Conservation (phyloP, 2,888 invertebrate genomes). For the Creontiades dilutus region DNA sequence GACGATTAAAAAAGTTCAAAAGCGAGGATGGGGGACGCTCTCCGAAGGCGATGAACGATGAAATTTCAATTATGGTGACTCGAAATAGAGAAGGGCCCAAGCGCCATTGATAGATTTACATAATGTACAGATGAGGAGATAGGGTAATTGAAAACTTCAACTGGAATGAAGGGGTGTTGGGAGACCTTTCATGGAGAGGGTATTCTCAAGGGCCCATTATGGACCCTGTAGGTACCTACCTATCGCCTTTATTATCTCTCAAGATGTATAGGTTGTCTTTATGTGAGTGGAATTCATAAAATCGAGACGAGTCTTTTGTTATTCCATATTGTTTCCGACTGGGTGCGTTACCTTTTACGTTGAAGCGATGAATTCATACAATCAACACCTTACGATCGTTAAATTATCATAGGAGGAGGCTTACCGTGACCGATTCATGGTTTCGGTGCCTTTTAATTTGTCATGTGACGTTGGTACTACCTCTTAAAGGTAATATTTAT, state of each 20-base stretch:
- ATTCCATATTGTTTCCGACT: conserved; percentile 3
- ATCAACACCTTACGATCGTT: background rate
- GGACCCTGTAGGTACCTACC: background rate
- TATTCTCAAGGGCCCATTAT: background rate
- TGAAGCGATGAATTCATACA: background rate
- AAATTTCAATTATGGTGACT: conserved; percentile 59
- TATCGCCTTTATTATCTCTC: conserved; percentile 26
- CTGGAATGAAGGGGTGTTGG: conserved; percentile 15
- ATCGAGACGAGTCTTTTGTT: background rate
- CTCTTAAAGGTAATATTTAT: too few species aligned
- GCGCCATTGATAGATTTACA: conserved; percentile 61
- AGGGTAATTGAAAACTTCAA: conserved; percentile 68
- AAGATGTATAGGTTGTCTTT: conserved; percentile 11
- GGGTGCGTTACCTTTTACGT: background rate
- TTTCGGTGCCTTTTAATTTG: background rate
- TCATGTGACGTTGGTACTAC: too few species aligned
- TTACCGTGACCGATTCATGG: background rate
- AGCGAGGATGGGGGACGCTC: background rate
- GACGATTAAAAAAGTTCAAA: conserved; percentile 4
- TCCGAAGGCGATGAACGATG: conserved; percentile 51
- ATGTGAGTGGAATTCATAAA: conserved; percentile 11
- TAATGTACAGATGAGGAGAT: conserved; percentile 56
- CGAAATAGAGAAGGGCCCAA: background rate
- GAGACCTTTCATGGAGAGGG: background rate
- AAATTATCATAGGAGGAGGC: background rate